Evolutionary conservation across 1,140 invertebrate genomes (phyloP).

Genomic region (Zaprionus vittiger): DNA sequence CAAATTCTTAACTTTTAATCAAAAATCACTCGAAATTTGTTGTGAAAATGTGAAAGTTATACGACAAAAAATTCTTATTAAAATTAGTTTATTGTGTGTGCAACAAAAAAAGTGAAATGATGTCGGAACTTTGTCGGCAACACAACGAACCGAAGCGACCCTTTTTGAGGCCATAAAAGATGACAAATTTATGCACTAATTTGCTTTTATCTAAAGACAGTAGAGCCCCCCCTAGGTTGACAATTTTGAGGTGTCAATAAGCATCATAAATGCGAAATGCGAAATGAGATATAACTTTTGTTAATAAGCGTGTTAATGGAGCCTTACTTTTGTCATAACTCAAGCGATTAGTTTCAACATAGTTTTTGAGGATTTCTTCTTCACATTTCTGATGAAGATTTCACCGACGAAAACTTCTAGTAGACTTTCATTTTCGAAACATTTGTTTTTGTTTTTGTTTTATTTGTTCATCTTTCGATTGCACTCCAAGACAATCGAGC

Average conservation of each 20-base stretch:
- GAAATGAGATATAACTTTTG: constrained; percentile 23
- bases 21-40: constrained; percentile 4
- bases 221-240: neutral
- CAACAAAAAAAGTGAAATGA: constrained; percentile 52
- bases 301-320: constrained; percentile 34
- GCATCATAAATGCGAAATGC: constrained; percentile 27
- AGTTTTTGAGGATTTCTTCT: neutral
- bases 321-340: constrained; percentile 39
- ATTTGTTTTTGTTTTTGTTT: neutral
- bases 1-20: constrained; percentile 27
- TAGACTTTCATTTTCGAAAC: constrained; percentile 39
- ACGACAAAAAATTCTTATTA: constrained; percentile 51
- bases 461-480: constrained; percentile 27
- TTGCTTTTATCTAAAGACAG: constrained; percentile 22
- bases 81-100: constrained; percentile 57
- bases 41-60: constrained; percentile 65
- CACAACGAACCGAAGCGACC: constrained; percentile 46
- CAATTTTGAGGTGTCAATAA: constrained; percentile 31
- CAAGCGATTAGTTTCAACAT: constrained; percentile 25
- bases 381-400: constrained; percentile 16
- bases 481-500: constrained; percentile 18
- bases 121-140: constrained; percentile 22
- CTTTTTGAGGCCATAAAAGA: constrained; percentile 50
- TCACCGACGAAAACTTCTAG: constrained; percentile 24
- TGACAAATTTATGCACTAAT: constrained; percentile 59